Percentiles rank a stretch among this genome's conserved stretches.
Conservation (phyloP, 2,888 invertebrate genomes). For the Palloptera scutellata region DNA sequence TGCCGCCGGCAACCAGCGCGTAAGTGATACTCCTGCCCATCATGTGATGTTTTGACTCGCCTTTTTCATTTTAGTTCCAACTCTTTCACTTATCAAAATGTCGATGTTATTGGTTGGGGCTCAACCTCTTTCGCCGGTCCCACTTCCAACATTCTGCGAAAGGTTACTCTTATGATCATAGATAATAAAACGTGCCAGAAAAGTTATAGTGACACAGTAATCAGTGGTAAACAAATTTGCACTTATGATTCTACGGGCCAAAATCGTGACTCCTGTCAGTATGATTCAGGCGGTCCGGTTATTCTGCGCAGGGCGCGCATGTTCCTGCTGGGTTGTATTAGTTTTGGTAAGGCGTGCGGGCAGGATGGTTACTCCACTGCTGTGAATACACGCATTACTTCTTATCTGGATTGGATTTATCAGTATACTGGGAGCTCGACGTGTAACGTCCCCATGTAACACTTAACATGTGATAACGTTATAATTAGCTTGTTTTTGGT, state of each 20-base stretch:
- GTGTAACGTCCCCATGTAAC: slow-evolving; percentile 41
- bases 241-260: slow-evolving; percentile 49
- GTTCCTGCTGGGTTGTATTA: slow-evolving; percentile 67
- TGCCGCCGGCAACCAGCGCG: slow-evolving; percentile 62
- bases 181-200: slow-evolving; percentile 43
- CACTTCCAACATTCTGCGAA: slow-evolving; percentile 63
- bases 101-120: slow-evolving; percentile 66
- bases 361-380: slow-evolving; percentile 57
- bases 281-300: slow-evolving; percentile 68
- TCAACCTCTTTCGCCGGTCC: slow-evolving; percentile 65
- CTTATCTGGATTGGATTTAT: slow-evolving; percentile 67
- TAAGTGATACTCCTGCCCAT: slow-evolving; percentile 45
- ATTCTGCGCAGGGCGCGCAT: slow-evolving; percentile 61
- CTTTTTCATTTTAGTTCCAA: slow-evolving; percentile 17
- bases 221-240: slow-evolving; percentile 47
- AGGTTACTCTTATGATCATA: slow-evolving; percentile 62
- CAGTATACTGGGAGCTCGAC: slow-evolving; percentile 41
- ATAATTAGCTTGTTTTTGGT: neutral
- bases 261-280: slow-evolving; percentile 65
- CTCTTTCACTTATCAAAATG: slow-evolving; percentile 45
- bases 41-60: neutral
- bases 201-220: slow-evolving; percentile 37
- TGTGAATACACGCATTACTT: slow-evolving; percentile 68
- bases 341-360: slow-evolving; percentile 67
- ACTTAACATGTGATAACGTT: neutral